Percentiles rank a stretch among this genome's conserved stretches.
Conservation (phyloP, 2,888 invertebrate genomes). For the Drosophila niveifrons region DNA sequence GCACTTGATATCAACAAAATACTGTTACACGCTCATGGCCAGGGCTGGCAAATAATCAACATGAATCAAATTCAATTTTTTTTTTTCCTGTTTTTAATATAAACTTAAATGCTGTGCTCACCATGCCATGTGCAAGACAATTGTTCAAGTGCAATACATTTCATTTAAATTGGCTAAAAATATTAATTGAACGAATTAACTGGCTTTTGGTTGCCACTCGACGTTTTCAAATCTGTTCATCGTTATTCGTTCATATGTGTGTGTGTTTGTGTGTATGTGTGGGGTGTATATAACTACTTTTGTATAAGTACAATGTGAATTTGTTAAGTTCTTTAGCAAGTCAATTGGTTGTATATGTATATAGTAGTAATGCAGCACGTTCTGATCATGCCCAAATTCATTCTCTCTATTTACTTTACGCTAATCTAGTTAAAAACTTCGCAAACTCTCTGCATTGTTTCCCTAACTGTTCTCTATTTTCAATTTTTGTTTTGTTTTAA, state of each 20-base stretch:
- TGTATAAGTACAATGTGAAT: conserved; percentile 45
- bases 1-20: conserved; percentile 52
- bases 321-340: conserved; percentile 28
- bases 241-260: conserved; percentile 14
- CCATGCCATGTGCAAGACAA: conserved; percentile 38
- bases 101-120: conserved; percentile 42
- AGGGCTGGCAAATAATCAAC: conserved; percentile 36
- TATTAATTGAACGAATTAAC: conserved; percentile 23
- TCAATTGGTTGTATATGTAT: conserved; percentile 35
- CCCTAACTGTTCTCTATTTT: conserved; percentile 40
- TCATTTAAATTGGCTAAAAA: conserved; percentile 60
- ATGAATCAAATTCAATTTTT: conserved; percentile 4
- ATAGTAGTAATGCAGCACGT: conserved; percentile 30
- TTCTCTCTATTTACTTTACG: conserved; percentile 38
- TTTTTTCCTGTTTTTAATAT: conserved; percentile 2
- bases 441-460: conserved; percentile 38
- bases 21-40: conserved; percentile 36
- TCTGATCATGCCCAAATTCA: conserved; percentile 30
- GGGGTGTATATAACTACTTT: conserved; percentile 3
- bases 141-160: conserved; percentile 47
- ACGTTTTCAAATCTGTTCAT: too few species aligned
- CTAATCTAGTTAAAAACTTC: conserved; percentile 53
- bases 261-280: conserved; percentile 9
- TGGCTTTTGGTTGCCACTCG: neutral
- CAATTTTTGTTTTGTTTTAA: neutral